A percentile compares a stretch with the other conserved stretches of the same genome.
Evolutionary conservation across 2,113 vertebrate genomes (phyloP).

Genomic region (human (Homo sapiens)): GRCh38 chr1:113137001-113137500

Average conservation of each 20-base stretch:
- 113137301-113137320: background rate
- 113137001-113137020: background rate
- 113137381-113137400: background rate
- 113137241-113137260: background rate
- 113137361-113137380: background rate
- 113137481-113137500: background rate
- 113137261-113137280: background rate
- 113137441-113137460: background rate
- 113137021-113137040: background rate
- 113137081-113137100: background rate
- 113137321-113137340: background rate
- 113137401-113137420: background rate
- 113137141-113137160: background rate
- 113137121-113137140: background rate
- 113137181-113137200: background rate
- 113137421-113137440: constrained; percentile 4
- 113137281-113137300: background rate
- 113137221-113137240: background rate
- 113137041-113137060: background rate
- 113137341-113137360: background rate
- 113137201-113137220: background rate
- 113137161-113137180: background rate
- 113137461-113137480: background rate
- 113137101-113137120: background rate
- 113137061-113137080: background rate